Percentiles rank a stretch among this genome's conserved stretches.
phyloP scores from a whole-genome alignment of 2,888 invertebrate species.

The Ptilodon capucinus region DNA sequence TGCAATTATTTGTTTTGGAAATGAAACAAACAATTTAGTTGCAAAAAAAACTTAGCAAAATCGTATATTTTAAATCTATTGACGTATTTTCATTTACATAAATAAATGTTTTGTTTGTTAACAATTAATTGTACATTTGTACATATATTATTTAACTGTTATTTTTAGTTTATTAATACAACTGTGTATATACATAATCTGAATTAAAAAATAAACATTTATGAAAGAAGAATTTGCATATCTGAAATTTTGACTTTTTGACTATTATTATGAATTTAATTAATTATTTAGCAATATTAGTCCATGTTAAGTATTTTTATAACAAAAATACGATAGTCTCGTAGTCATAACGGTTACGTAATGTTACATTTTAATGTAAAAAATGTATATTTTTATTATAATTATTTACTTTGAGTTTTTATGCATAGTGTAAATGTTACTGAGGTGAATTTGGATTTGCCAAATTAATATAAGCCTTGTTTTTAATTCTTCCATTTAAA shows the following conservation, averaged over 20 bases:
- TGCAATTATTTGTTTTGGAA: slow-evolving; percentile 5
- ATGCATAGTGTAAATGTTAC: slow-evolving; percentile 67
- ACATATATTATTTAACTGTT: slow-evolving; percentile 61
- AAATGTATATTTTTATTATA: slow-evolving; percentile 79
- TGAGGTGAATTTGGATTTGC: slow-evolving; percentile 77
- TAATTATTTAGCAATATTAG: slow-evolving; percentile 65
- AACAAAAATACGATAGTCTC: slow-evolving; percentile 59
- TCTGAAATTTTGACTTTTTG: slow-evolving; percentile 62
- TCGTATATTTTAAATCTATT: slow-evolving; percentile 14
- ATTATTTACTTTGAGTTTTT: slow-evolving; percentile 69
- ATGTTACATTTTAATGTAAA: slow-evolving; percentile 76
- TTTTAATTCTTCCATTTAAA: slow-evolving; percentile 76
- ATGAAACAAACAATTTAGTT: slow-evolving; percentile 9
- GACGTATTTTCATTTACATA: slow-evolving; percentile 38
- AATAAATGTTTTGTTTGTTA: slow-evolving; percentile 32
- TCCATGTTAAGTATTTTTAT: slow-evolving; percentile 69
- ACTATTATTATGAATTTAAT: slow-evolving; percentile 51
- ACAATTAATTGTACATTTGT: slow-evolving; percentile 65
- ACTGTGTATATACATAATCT: slow-evolving; percentile 64
- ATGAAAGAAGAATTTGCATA: slow-evolving; percentile 65
- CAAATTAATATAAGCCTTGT: slow-evolving; percentile 78
- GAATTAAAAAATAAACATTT: slow-evolving; percentile 59
- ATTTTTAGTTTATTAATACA: slow-evolving; percentile 40
- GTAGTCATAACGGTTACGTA: slow-evolving; percentile 55
- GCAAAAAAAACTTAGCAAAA: slow-evolving; percentile 13